Conservation (phyloP, 2,113 vertebrate genomes). For the sheep (Ovis aries) region ARS-UI_Ramb_v3.0 NC_056057.1:85958501-85959000, state of each 20-base stretch:
- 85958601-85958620: neutral
- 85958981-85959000: neutral
- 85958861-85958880: neutral
- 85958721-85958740: neutral
- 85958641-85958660: neutral
- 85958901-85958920: neutral
- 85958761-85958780: neutral
- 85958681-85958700: neutral
- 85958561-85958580: neutral
- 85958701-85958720: neutral
- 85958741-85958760: neutral
- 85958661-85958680: neutral
- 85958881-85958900: neutral
- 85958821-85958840: neutral
- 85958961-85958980: neutral
- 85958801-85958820: neutral
- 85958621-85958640: neutral
- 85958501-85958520: neutral
- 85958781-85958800: neutral
- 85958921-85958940: neutral
- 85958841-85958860: neutral
- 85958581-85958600: neutral
- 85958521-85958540: neutral
- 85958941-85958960: neutral
- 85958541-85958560: neutral